Conservation (phyloP, 2,888 invertebrate genomes). For the Hydriomena furcata region DNA sequence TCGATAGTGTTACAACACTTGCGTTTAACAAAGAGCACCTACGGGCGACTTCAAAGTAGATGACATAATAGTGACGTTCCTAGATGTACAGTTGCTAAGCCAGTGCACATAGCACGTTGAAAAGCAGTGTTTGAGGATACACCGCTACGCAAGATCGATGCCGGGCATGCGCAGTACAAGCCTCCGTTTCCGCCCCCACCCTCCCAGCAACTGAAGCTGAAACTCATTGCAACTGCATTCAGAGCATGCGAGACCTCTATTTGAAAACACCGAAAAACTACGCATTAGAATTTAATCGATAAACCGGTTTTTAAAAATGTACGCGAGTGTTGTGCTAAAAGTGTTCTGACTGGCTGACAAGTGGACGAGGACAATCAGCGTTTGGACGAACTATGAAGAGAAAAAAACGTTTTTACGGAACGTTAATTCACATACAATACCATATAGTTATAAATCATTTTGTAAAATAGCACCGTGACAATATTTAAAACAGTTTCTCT, state of each 20-base stretch:
- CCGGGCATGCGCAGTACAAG: slow-evolving; percentile 67
- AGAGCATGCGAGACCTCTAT: slow-evolving; percentile 72
- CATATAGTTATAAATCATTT: slow-evolving; percentile 54
- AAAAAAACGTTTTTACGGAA: slow-evolving; percentile 66
- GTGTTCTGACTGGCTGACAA: slow-evolving; percentile 26
- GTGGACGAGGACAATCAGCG: slow-evolving; percentile 21
- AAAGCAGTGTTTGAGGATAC: slow-evolving; percentile 67
- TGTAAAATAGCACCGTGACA: slow-evolving; percentile 62
- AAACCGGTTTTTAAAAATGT: slow-evolving; percentile 26
- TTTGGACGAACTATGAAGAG: slow-evolving; percentile 73
- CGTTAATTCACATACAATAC: slow-evolving; percentile 47
- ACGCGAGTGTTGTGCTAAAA: slow-evolving; percentile 27
- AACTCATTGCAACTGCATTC: slow-evolving; percentile 76
- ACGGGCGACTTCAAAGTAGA: slow-evolving; percentile 71
- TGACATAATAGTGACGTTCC: slow-evolving; percentile 71
- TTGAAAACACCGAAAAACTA: slow-evolving; percentile 48
- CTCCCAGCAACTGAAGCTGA: slow-evolving; percentile 48
- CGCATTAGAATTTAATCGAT: slow-evolving; percentile 26
- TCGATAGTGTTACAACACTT: slow-evolving; percentile 27
- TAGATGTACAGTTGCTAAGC: slow-evolving; percentile 44
- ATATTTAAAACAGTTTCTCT: slow-evolving; percentile 49
- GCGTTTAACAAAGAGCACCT: slow-evolving; percentile 44
- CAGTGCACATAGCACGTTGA: slow-evolving; percentile 45
- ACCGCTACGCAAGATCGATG: slow-evolving; percentile 76
- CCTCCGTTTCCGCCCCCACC: slow-evolving; percentile 55